Percentiles rank a stretch among this genome's conserved stretches.
Evolutionary conservation across 2,113 vertebrate species (phyloP).

Genomic region (Ammodytes marinus): DNA sequence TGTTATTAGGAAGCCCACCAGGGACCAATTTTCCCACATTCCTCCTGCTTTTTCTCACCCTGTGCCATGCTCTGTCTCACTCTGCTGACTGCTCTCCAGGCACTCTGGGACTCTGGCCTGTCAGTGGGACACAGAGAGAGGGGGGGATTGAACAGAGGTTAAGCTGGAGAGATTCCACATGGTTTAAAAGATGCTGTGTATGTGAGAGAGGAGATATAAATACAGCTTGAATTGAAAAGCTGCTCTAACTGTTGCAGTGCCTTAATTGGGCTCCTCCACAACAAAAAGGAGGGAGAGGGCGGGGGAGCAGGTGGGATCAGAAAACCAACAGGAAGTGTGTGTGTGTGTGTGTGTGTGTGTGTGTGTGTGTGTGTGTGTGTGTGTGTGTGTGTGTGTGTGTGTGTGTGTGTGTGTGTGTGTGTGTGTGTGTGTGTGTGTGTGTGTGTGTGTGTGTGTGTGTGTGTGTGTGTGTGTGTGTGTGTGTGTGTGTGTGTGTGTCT

Average conservation of each 20-base stretch:
- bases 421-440: constrained; percentile 18
- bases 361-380: constrained; percentile 5
- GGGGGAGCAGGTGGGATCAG: neutral
- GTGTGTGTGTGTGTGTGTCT: constrained; percentile 18
- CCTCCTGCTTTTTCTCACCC: constrained; percentile 58
- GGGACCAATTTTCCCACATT: constrained; percentile 79
- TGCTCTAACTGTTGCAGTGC: constrained; percentile 25
- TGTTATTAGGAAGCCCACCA: constrained; percentile 61
- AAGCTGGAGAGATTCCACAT: neutral
- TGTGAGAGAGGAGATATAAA: neutral
- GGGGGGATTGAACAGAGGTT: neutral
- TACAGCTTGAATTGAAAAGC: constrained; percentile 36
- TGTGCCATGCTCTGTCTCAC: constrained; percentile 59
- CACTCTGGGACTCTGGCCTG: constrained; percentile 62
- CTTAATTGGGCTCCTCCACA: constrained; percentile 61
- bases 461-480: neutral
- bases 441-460: constrained; percentile 6
- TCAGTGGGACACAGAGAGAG: constrained; percentile 56
- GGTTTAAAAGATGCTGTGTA: constrained; percentile 32
- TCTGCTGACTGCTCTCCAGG: constrained; percentile 69
- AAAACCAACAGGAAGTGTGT: constrained; percentile 13
- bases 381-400: neutral
- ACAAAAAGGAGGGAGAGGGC: constrained; percentile 12
- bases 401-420: neutral
- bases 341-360: constrained; percentile 6